These are phyloP conservation scores for Blastobasis lacticolella DNA, from an alignment of 2,888 invertebrate species.

Conservation along the genomic window DNA sequence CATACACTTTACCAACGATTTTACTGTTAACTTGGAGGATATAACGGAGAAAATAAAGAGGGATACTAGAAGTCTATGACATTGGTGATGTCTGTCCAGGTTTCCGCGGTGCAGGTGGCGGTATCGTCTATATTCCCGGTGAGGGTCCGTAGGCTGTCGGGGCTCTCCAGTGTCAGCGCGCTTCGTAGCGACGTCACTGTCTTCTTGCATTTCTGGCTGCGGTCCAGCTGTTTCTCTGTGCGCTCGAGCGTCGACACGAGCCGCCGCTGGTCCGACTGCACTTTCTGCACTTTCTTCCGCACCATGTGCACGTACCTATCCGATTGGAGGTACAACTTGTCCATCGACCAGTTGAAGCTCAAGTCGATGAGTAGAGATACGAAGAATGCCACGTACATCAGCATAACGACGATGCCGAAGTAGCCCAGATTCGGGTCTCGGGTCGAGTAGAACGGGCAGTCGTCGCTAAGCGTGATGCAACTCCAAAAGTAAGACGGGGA, in stretches of 20 bases:
- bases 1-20: too few relatives aligned
- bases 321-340: slow-evolving; percentile 39
- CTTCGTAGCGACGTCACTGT: slow-evolving; percentile 36
- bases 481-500: slow-evolving; percentile 51
- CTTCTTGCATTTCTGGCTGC: slow-evolving; percentile 30
- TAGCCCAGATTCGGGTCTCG: slow-evolving; percentile 43
- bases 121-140: slow-evolving; percentile 11
- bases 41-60: too few relatives aligned
- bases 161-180: slow-evolving; percentile 21
- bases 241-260: slow-evolving; percentile 41
- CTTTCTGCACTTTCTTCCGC: slow-evolving; percentile 37
- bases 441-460: slow-evolving; percentile 43
- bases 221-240: slow-evolving; percentile 40
- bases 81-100: slow-evolving; percentile 24
- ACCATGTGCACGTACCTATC: slow-evolving; percentile 41
- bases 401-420: slow-evolving; percentile 35
- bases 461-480: slow-evolving; percentile 42
- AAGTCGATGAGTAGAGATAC: slow-evolving; percentile 42
- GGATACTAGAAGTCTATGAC: slow-evolving; percentile 14
- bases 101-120: slow-evolving; percentile 7
- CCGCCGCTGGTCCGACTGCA: slow-evolving; percentile 40
- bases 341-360: slow-evolving; percentile 48
- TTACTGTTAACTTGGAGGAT: too few relatives aligned
- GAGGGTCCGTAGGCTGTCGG: slow-evolving; percentile 15
- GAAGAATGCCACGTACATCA: slow-evolving; percentile 40